A percentile compares a stretch with the other conserved stretches of the same genome.
Evolutionary conservation across 2,888 invertebrate species (phyloP).

Genomic region (Drosophila bunnanda): DNA sequence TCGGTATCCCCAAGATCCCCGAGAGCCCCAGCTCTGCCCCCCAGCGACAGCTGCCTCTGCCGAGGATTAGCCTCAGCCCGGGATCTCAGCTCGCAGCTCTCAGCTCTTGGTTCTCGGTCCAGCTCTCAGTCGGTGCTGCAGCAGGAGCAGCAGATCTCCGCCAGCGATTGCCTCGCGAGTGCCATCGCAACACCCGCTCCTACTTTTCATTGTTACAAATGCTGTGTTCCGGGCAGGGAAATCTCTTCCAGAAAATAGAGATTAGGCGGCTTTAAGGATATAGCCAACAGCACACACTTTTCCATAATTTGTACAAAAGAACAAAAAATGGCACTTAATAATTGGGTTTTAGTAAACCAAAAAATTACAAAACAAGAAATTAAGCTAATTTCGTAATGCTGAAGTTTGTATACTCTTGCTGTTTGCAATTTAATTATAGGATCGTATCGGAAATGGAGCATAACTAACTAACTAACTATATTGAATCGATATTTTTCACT

Average conservation of each 20-base stretch:
- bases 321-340: too few species aligned
- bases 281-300: background rate
- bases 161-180: slow-evolving; percentile 46
- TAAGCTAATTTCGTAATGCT: too few species aligned
- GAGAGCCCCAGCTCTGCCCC: slow-evolving; percentile 42
- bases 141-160: slow-evolving; percentile 36
- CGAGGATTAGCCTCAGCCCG: slow-evolving; percentile 56
- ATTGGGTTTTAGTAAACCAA: too few species aligned
- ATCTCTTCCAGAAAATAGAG: background rate
- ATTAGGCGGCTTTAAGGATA: background rate
- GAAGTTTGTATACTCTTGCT: too few species aligned
- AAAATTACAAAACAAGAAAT: too few species aligned
- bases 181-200: slow-evolving; percentile 43
- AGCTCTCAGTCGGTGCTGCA: slow-evolving; percentile 32
- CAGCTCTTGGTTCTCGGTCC: background rate
- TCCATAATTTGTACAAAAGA: too few species aligned
- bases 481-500: too few species aligned
- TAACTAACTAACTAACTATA: too few species aligned
- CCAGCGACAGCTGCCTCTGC: slow-evolving; percentile 48
- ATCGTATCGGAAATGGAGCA: too few species aligned
- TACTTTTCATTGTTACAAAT: slow-evolving; percentile 16
- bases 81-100: slow-evolving; percentile 19
- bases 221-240: slow-evolving; percentile 14
- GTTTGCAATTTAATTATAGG: too few species aligned
- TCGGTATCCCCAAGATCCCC: slow-evolving; percentile 1